Conservation (phyloP, 92 coral and sea anemone species). For the Zoanthus gigantus region DNA sequence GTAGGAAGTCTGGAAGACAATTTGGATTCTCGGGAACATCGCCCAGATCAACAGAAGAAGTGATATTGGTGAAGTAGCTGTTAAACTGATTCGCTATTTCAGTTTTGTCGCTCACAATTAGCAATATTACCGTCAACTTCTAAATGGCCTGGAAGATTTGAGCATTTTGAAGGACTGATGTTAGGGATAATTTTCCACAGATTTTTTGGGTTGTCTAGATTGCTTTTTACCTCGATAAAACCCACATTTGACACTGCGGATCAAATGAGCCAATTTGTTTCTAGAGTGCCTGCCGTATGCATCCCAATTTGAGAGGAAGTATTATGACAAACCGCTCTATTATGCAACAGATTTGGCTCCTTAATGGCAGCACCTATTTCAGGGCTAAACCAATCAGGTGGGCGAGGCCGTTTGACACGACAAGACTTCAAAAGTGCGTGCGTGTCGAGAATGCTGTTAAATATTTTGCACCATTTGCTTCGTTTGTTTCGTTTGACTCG, state of each 20-base stretch:
- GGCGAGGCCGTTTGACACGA: slow-evolving; percentile 25
- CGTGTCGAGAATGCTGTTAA: slow-evolving; percentile 21
- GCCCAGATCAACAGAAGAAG: slow-evolving; percentile 44
- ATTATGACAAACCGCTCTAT: neutral
- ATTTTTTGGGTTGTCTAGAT: slow-evolving; percentile 57
- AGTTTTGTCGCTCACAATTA: slow-evolving; percentile 35
- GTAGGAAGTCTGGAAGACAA: slow-evolving; percentile 36
- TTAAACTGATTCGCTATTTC: slow-evolving; percentile 52
- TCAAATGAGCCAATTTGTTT: slow-evolving; percentile 34
- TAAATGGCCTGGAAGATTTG: slow-evolving; percentile 53
- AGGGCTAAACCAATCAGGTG: slow-evolving; percentile 29
- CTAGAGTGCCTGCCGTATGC: slow-evolving; percentile 16
- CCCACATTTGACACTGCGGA: slow-evolving; percentile 9
- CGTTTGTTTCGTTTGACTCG: slow-evolving; percentile 30
- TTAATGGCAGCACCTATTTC: slow-evolving; percentile 38
- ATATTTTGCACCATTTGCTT: slow-evolving; percentile 53
- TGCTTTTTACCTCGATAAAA: slow-evolving; percentile 31
- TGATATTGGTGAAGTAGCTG: slow-evolving; percentile 44
- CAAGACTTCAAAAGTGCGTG: slow-evolving; percentile 42
- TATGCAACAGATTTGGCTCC: slow-evolving; percentile 22
- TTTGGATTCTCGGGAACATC: slow-evolving; percentile 37
- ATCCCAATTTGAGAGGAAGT: slow-evolving; percentile 10
- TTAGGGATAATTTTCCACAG: slow-evolving; percentile 59
- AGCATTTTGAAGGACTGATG: slow-evolving; percentile 55
- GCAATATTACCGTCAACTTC: slow-evolving; percentile 35